Evolutionary conservation across 2,113 vertebrate species (phyloP).

Genomic region (Sphyrna mokarran): DNA sequence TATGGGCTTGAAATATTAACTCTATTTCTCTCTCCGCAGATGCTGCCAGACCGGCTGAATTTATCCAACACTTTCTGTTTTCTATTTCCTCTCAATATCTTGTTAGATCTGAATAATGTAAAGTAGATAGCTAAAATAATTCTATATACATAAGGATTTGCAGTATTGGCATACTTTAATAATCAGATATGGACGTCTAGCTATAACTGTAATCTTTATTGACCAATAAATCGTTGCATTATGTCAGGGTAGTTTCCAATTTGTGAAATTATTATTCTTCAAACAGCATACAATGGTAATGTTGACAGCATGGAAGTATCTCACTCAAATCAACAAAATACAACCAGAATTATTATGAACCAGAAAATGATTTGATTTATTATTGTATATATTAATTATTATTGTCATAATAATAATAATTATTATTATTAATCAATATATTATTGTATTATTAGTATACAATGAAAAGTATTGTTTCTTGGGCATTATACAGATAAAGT

Average conservation of each 20-base stretch:
- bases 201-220: background rate
- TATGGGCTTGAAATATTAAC: too few relatives aligned
- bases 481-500: too few relatives aligned
- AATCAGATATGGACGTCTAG: background rate
- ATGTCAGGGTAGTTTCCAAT: background rate
- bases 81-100: background rate
- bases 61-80: too few relatives aligned
- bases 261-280: background rate
- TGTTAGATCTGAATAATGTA: background rate
- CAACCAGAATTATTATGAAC: background rate
- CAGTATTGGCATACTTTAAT: background rate
- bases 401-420: too few relatives aligned
- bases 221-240: background rate
- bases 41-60: too few relatives aligned
- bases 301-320: background rate
- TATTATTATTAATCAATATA: too few relatives aligned
- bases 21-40: too few relatives aligned
- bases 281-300: background rate
- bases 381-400: too few relatives aligned
- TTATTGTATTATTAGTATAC: too few relatives aligned
- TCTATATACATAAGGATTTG: background rate
- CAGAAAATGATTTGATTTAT: background rate
- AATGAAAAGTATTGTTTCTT: too few relatives aligned
- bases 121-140: background rate
- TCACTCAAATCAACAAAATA: background rate